These are phyloP conservation scores for Crocuta crocuta DNA, from an alignment of 2,113 vertebrate species.

Conservation along the genomic window DNA sequence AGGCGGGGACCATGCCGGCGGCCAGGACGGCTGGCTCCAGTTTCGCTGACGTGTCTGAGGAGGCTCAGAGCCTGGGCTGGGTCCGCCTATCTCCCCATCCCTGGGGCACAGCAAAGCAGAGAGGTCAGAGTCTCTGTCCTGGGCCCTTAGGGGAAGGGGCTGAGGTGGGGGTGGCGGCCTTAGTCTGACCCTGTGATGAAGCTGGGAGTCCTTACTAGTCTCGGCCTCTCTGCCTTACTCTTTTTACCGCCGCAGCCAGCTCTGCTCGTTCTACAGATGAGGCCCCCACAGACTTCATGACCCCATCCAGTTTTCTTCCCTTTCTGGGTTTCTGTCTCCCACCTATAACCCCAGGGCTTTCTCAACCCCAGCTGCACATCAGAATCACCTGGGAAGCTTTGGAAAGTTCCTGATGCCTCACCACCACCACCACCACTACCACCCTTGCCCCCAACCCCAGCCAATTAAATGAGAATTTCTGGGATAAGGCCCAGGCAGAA, in stretches of 20 bases:
- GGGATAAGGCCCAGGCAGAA: background rate
- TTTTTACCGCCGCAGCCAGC: background rate
- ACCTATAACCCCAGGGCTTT: background rate
- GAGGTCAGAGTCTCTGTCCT: background rate
- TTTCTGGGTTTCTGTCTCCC: background rate
- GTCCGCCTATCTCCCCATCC: conserved; percentile 58
- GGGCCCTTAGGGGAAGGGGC: background rate
- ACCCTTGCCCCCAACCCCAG: background rate
- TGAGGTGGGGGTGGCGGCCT: background rate
- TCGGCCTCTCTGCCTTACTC: background rate
- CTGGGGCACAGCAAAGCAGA: conserved; percentile 49
- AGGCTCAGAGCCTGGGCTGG: background rate
- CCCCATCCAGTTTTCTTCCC: background rate
- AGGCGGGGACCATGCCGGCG: conserved; percentile 73
- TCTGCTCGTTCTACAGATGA: background rate
- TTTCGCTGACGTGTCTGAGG: conserved; percentile 87
- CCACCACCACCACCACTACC: too few relatives aligned
- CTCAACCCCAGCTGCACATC: background rate
- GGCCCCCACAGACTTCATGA: background rate
- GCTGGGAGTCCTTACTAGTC: background rate
- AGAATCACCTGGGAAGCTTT: conserved; percentile 27
- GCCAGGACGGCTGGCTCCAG: conserved; percentile 84
- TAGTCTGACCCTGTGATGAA: background rate
- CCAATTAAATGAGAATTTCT: background rate
- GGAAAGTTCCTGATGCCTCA: background rate